Evolutionary conservation across 2,888 invertebrate species (phyloP), one percentile per base, ranked within the genome.

Genomic region (Portevinia maculata): DNA sequence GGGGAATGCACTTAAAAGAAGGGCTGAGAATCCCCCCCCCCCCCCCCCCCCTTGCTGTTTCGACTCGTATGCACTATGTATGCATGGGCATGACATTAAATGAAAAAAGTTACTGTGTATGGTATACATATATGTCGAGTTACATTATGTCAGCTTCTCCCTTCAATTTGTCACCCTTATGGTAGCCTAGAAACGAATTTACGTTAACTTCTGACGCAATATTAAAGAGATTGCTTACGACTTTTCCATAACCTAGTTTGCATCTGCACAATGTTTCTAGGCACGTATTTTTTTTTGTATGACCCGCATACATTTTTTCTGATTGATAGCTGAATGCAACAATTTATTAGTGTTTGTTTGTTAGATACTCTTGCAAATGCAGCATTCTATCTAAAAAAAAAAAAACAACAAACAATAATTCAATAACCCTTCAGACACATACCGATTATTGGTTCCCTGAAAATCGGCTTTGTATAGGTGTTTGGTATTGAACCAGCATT

Each of bases 391-490:
- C n/a, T 34, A n/a, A 46, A 11, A 55, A 39, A 28, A 21, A 37
- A 34, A 4, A 17, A 8, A 19, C 37, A 17, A 52, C 39, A 13
- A 44, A 44, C 28, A 53, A 32, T 30, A 48, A 55, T 57, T 74
- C 24, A 34, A 44, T 41, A 30, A 46, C 53, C 71, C 71, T 60
- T 65, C 57, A 41, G 15, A 48, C 39, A 46, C 48, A 74, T 28
- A 7, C 19, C 48, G n/a, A 13, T 65, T 41, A 65, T 74, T 74
- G 50, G 15, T 48, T 55, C 57, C 21, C 48, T 50, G 59, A 46
- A 52, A 67, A 74, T 59, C 67, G 55, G 59, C 59, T 44, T 24
- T 67, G 48, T 32, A 39, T 59, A 11, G 39, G 57, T 50, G 65
- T 32, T 24, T 5, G 41, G 28, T 30, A 19, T 69, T 21, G 17